Conservation (phyloP, 2,113 vertebrate species). For the Oreochromis niloticus region DNA sequence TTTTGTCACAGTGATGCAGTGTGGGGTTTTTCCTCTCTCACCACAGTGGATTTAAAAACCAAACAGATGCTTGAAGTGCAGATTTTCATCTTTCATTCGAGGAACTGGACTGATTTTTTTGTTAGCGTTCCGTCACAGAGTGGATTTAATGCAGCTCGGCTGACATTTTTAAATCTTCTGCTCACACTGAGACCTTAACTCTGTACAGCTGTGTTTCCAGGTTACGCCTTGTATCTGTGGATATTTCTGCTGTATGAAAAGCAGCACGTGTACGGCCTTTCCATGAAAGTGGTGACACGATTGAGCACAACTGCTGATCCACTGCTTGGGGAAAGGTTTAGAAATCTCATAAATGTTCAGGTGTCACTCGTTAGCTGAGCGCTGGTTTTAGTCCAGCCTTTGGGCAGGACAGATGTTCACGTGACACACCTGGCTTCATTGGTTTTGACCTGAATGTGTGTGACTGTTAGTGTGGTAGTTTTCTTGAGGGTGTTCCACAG, state of each 20-base stretch:
- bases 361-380: neutral
- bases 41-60: neutral
- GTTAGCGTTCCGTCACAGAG: neutral
- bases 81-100: neutral
- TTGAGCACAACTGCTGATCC: neutral
- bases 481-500: neutral
- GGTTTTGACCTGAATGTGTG: neutral
- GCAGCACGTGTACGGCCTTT: neutral
- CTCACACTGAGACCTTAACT: fast-evolving
- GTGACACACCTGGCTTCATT: neutral
- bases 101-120: fast-evolving
- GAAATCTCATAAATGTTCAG: neutral
- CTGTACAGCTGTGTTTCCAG: too few relatives aligned
- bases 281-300: fast-evolving
- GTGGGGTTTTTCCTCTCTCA: neutral
- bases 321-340: too few relatives aligned
- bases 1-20: neutral
- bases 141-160: neutral
- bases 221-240: neutral
- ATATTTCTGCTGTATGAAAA: neutral
- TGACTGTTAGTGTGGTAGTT: neutral
- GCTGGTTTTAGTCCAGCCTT: neutral
- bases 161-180: neutral
- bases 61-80: neutral
- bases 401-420: neutral